Percentiles rank a stretch among this genome's conserved stretches.
phyloP scores from a whole-genome alignment of 2,113 vertebrate genomes.

The Megalops atlanticus region DNA sequence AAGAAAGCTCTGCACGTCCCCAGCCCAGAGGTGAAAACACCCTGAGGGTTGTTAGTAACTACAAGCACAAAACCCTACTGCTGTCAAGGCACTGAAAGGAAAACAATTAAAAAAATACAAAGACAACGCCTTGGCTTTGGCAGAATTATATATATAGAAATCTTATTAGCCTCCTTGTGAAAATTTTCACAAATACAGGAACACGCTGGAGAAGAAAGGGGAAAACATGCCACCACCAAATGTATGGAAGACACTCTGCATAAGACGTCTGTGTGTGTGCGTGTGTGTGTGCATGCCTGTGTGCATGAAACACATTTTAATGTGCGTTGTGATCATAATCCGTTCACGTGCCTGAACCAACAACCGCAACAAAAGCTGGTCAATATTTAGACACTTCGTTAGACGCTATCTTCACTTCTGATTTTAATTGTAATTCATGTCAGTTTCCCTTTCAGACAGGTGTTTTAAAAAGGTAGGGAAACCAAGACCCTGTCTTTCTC shows the following conservation, averaged over 20 bases:
- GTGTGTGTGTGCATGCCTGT: background rate
- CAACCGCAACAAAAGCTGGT: background rate
- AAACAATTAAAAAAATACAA: conserved; percentile 39
- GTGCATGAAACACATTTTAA: background rate
- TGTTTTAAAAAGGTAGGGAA: background rate
- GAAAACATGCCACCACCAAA: too few relatives aligned
- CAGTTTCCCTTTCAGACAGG: background rate
- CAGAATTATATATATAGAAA: conserved; percentile 46
- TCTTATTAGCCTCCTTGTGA: conserved; percentile 52
- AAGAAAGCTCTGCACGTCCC: background rate
- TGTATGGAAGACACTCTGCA: too few relatives aligned
- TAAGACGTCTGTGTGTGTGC: background rate
- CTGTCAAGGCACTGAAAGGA: background rate
- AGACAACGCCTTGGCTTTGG: conserved; percentile 35
- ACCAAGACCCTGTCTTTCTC: too few relatives aligned
- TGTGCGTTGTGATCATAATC: background rate
- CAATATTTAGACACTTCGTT: too few relatives aligned
- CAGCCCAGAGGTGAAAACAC: background rate
- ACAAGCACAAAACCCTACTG: background rate
- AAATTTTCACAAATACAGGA: background rate
- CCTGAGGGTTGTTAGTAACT: background rate
- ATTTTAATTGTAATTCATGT: too few relatives aligned
- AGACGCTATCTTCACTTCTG: too few relatives aligned
- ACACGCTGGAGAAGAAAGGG: background rate
- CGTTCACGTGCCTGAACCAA: background rate